Percentiles rank a stretch among this genome's conserved stretches.
phyloP scores from a whole-genome alignment of 2,113 vertebrate species.

The Hypanus sabinus region DNA sequence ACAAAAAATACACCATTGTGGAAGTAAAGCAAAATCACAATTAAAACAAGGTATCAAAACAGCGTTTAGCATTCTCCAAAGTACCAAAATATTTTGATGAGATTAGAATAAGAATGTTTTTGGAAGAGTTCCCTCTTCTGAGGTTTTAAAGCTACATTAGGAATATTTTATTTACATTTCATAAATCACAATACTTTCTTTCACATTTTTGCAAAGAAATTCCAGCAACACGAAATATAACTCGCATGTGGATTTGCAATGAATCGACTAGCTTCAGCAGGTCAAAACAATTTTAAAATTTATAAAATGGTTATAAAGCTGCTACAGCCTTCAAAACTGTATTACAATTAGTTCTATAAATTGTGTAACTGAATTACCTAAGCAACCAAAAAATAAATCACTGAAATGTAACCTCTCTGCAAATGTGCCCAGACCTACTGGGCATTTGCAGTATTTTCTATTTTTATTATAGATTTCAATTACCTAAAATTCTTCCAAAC shows the following conservation, averaged over 20 bases:
- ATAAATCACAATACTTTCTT: neutral
- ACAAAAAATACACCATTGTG: neutral
- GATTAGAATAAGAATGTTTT: neutral
- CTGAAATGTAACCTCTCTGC: no score
- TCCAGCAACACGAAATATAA: neutral
- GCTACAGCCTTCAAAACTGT: neutral
- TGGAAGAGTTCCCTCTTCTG: neutral
- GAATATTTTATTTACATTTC: neutral
- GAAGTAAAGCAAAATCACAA: neutral
- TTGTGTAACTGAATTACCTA: neutral
- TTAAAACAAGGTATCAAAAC: neutral
- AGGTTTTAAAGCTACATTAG: neutral
- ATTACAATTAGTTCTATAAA: neutral
- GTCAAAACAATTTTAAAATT: neutral
- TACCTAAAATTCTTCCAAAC: neutral
- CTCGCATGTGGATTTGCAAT: neutral
- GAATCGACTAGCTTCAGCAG: neutral
- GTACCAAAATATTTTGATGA: neutral
- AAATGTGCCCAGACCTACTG: no score
- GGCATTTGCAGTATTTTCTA: no score
- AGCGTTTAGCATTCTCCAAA: neutral
- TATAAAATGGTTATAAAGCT: neutral
- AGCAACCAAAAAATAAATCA: no score
- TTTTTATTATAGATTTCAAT: neutral
- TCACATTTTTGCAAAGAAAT: neutral